These are phyloP conservation scores for Melopsittacus undulatus DNA, from an alignment of 2,797 vertebrate genomes.

Conservation along the genomic window DNA sequence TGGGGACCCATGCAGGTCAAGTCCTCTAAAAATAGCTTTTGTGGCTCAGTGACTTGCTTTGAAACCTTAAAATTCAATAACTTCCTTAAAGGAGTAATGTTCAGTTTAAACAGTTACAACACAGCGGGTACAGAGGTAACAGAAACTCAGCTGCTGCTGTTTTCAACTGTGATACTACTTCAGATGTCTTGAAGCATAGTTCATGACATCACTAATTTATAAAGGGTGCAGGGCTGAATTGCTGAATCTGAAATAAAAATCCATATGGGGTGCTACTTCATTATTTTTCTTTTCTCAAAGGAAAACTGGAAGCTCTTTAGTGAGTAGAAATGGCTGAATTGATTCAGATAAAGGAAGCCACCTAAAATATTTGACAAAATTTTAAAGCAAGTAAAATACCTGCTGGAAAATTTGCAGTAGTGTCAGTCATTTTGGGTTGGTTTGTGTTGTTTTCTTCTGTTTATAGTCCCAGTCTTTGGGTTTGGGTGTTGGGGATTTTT, in stretches of 20 bases:
- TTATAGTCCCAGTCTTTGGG: not conserved
- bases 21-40: not conserved
- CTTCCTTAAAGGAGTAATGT: not conserved
- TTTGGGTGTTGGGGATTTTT: not conserved
- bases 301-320: not conserved
- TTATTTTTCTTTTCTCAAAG: not conserved
- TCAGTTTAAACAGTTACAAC: not conserved
- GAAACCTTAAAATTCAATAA: not conserved
- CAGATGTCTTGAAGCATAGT: not conserved
- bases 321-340: not conserved
- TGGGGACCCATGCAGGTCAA: not conserved
- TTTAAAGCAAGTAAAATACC: not conserved
- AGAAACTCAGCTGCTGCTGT: not conserved
- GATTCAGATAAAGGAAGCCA: not conserved
- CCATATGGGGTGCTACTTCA: not conserved
- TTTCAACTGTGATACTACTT: not conserved
- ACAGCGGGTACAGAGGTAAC: not conserved
- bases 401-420: not conserved
- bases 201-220: not conserved
- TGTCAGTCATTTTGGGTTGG: not conserved
- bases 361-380: not conserved
- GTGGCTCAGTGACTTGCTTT: not conserved
- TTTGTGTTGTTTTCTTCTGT: not conserved
- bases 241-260: not conserved
- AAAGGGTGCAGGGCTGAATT: not conserved